Evolutionary conservation across 2,797 vertebrate genomes (phyloP).

Genomic region (Saguinus oedipus): DNA sequence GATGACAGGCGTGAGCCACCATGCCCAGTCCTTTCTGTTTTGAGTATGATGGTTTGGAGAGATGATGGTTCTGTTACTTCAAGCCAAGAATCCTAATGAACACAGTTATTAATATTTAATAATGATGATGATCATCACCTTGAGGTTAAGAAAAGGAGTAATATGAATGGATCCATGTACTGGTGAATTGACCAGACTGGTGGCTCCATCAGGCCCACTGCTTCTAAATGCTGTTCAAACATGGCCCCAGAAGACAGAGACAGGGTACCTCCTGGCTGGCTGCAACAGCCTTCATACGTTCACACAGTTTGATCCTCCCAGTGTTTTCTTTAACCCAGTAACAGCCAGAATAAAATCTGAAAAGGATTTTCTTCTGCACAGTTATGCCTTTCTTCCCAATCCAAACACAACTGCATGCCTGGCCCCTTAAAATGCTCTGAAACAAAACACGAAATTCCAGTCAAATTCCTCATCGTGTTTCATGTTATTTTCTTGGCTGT

Average conservation of each 20-base stretch:
- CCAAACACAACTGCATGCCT: constrained; percentile 57
- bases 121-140: neutral
- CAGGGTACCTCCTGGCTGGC: neutral
- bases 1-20: too few species aligned
- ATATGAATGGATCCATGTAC: neutral
- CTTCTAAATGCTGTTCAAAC: neutral
- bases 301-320: constrained; percentile 35
- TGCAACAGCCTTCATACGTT: neutral
- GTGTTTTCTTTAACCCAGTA: constrained; percentile 65
- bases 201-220: neutral
- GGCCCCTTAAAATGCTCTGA: constrained; percentile 47
- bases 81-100: neutral
- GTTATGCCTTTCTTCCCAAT: constrained; percentile 62
- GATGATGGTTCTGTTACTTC: neutral
- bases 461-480: constrained; percentile 33
- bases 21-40: neutral
- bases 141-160: neutral
- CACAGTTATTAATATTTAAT: constrained; percentile 15
- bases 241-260: neutral
- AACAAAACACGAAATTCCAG: constrained; percentile 60
- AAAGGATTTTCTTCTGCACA: constrained; percentile 69
- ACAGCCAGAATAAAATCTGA: constrained; percentile 61
- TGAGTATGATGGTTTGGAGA: neutral
- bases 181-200: neutral
- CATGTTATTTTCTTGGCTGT: constrained; percentile 48